Evolutionary conservation across 2,888 invertebrate species (phyloP).

Genomic region (Allolobophora icterica): DNA sequence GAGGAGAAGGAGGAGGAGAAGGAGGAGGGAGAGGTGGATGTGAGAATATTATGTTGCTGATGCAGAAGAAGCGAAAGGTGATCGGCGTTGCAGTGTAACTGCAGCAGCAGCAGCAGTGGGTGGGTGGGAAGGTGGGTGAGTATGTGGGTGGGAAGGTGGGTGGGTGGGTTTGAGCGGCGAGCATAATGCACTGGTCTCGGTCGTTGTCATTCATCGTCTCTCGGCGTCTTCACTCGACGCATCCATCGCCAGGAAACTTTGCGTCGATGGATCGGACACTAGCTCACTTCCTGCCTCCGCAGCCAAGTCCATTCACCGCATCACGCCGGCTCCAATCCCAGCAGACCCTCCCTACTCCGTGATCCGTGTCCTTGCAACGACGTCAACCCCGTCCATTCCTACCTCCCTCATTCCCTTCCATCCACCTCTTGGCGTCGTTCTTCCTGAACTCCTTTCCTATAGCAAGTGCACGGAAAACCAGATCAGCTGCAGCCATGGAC

Average conservation of each 20-base stretch:
- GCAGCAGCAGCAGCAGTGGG: neutral
- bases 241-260: conserved; percentile 17
- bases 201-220: neutral
- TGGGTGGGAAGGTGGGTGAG: neutral
- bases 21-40: neutral
- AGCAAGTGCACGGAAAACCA: neutral
- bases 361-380: conserved; percentile 1
- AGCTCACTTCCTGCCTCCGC: conserved; percentile 11
- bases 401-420: neutral
- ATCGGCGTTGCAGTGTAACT: neutral
- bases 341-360: neutral
- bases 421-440: neutral
- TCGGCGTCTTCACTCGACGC: conserved; percentile 1
- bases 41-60: neutral
- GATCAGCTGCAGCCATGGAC: too few species aligned
- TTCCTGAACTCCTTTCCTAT: neutral
- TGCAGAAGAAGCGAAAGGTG: conserved; percentile 3
- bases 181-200: neutral
- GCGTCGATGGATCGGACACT: neutral
- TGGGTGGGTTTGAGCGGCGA: neutral
- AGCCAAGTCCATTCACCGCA: neutral
- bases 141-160: too few species aligned
- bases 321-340: conserved; percentile 2
- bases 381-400: neutral
- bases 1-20: neutral